These are phyloP conservation scores for Pentalonia nigronervosa DNA, from an alignment of 1,140 invertebrate genomes.

Conservation along the genomic window DNA sequence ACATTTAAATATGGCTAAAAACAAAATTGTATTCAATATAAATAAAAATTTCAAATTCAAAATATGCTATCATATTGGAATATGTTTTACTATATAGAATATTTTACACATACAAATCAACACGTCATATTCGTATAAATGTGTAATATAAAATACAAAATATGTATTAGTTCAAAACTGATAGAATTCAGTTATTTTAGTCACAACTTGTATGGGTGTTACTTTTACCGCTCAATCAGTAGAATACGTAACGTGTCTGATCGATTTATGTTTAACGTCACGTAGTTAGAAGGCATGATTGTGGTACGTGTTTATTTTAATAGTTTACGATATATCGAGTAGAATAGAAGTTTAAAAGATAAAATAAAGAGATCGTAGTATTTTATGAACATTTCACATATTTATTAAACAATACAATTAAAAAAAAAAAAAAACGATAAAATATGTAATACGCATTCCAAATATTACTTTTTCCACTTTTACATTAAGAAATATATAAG, in stretches of 20 bases:
- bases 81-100: background rate
- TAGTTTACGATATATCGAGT: background rate
- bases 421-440: background rate
- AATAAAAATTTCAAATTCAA: background rate
- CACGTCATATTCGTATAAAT: background rate
- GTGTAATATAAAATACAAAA: background rate
- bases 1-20: too few species aligned
- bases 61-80: background rate
- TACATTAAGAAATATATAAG: background rate
- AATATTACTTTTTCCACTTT: background rate
- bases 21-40: too few species aligned
- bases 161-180: background rate
- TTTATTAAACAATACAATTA: background rate
- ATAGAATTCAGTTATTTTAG: slow-evolving; percentile 25
- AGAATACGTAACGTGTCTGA: slow-evolving; percentile 31
- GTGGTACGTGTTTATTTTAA: slow-evolving; percentile 41
- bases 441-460: background rate
- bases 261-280: slow-evolving; percentile 36
- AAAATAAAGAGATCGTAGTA: too few species aligned
- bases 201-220: background rate
- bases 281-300: slow-evolving; percentile 24
- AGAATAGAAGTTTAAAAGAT: background rate
- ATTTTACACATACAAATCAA: background rate
- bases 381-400: background rate
- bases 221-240: background rate